Base-by-base conservation (phyloP, 2,113 vertebrate species). In the Chitala chitala region DNA sequence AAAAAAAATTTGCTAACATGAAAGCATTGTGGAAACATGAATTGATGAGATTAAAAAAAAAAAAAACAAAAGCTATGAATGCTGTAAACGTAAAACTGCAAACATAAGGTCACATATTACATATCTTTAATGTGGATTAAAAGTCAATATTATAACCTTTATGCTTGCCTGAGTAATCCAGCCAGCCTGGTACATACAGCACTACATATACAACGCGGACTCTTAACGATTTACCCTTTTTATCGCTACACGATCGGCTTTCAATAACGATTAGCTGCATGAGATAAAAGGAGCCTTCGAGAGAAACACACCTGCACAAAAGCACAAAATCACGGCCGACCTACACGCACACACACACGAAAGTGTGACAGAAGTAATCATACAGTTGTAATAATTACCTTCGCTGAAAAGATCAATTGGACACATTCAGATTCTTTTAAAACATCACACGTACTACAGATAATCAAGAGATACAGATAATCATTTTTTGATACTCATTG, bases 161-260 rank as follows among this genome's bases (percentile, higher is more conserved):
- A 2, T 7, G 12, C 58, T 7, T 17, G 12, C 13, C 31, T 17
- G 3, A 63, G 38, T 63, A 63, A 63, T 63, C 58, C 58, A 61
- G 26, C 5, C 29, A 33, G 58, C 10, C 29, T 9, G 38, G 15
- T 20, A 38, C 33, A 29, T 36, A 38, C 17, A 38, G 33, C 33
- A n/a, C 15, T 8, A 38, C 1, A 53, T 17, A 53, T 33, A n/a
- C n/a, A n/a, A n/a, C n/a, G n/a, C 12, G n/a, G 1, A 8, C 5
- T 13, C 5, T 4, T 59, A 13, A 1, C 0, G 1, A 12, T 3
- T n/a, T n/a, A n/a, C n/a, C n/a, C n/a, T n/a, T 17, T n/a, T 36
- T 38, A 38, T 36, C 59, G 13, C 2, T n/a, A 29, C 59, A n/a
- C 4, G 38, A 38, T 29, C n/a, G 59, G 31, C 10, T 33, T 63